Evolutionary conservation across 2,888 invertebrate genomes (phyloP).

Genomic region (Archips xylosteana): DNA sequence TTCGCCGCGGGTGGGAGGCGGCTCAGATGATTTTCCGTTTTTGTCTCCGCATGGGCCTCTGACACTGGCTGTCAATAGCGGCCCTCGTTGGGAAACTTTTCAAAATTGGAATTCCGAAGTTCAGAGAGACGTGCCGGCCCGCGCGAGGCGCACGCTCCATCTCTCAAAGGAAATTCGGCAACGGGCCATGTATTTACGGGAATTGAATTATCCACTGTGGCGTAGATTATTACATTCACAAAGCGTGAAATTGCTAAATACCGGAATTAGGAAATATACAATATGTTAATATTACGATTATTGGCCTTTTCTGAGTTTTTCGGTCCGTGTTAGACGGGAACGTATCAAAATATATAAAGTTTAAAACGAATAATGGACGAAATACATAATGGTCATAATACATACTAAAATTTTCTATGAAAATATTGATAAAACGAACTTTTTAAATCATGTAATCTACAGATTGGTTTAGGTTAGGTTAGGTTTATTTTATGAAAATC

Average conservation of each 20-base stretch:
- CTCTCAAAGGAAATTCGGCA: slow-evolving; percentile 84
- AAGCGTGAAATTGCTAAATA: slow-evolving; percentile 77
- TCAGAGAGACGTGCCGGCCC: slow-evolving; percentile 79
- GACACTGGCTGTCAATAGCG: slow-evolving; percentile 81
- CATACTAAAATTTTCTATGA: too few relatives aligned
- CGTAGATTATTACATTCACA: slow-evolving; percentile 78
- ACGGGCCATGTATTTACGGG: slow-evolving; percentile 78
- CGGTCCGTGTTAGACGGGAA: background rate
- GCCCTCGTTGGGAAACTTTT: slow-evolving; percentile 83
- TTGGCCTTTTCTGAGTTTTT: background rate
- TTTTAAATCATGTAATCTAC: too few relatives aligned
- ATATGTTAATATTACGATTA: slow-evolving; percentile 18
- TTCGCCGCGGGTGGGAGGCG: slow-evolving; percentile 6
- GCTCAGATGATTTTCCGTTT: slow-evolving; percentile 37
- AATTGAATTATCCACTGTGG: slow-evolving; percentile 80
- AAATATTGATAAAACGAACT: too few relatives aligned
- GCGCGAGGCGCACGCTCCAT: slow-evolving; percentile 74
- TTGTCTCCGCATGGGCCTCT: slow-evolving; percentile 65
- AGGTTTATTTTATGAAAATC: too few relatives aligned
- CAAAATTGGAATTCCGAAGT: slow-evolving; percentile 85
- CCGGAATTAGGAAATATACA: slow-evolving; percentile 50
- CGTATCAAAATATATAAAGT: too few relatives aligned
- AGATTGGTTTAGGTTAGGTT: too few relatives aligned
- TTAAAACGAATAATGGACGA: too few relatives aligned
- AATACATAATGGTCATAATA: too few relatives aligned